A percentile compares a stretch with the other conserved stretches of the same genome.
Conservation (phyloP, 2,797 vertebrate genomes). For the Ambastaia sidthimunki region DNA sequence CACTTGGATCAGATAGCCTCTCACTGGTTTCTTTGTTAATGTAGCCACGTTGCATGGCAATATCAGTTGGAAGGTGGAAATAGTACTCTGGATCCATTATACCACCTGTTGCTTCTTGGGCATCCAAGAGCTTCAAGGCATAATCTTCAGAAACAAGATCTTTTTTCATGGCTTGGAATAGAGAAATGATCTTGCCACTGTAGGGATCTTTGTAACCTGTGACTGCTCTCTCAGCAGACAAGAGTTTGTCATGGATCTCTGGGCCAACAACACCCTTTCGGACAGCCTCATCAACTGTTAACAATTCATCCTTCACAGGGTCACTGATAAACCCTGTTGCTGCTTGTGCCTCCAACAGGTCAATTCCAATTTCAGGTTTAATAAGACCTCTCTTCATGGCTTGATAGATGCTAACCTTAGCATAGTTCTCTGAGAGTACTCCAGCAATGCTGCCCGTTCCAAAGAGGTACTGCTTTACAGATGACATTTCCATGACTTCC, state of each 20-base stretch:
- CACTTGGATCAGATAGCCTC: constrained; percentile 81
- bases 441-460: constrained; percentile 91
- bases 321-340: constrained; percentile 95
- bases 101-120: constrained; percentile 92
- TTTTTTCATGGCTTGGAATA: constrained; percentile 98
- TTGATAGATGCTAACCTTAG: constrained; percentile 89
- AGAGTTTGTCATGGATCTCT: constrained; percentile 92
- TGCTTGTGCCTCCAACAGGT: constrained; percentile 93
- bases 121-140: constrained; percentile 91
- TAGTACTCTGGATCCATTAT: constrained; percentile 89
- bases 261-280: constrained; percentile 93
- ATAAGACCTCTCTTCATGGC: constrained; percentile 89
- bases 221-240: constrained; percentile 92
- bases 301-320: constrained; percentile 85
- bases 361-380: constrained; percentile 81
- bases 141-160: constrained; percentile 88
- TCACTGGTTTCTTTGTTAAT: constrained; percentile 89
- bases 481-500: constrained; percentile 87
- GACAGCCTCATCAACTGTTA: constrained; percentile 94
- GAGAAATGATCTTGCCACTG: constrained; percentile 90
- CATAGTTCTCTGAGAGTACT: constrained; percentile 83
- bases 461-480: constrained; percentile 86
- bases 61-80: constrained; percentile 90
- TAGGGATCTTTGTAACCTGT: constrained; percentile 96
- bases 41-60: constrained; percentile 89